Conservation (phyloP, 2,113 vertebrate species). For the Andinoacara biseriatus region DNA sequence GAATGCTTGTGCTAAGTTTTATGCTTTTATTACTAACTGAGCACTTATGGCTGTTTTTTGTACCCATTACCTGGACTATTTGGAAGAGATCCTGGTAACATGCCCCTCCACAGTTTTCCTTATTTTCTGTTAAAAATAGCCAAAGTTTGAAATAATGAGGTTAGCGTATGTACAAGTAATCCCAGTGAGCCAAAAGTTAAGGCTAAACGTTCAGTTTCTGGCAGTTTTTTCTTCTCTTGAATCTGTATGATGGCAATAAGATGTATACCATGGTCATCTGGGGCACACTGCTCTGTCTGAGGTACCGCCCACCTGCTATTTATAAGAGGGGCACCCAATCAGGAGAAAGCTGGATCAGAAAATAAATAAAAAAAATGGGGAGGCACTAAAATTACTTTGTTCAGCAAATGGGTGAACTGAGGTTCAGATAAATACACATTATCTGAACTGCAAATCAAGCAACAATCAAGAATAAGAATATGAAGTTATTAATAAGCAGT, state of each 20-base stretch:
- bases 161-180: neutral
- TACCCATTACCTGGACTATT: neutral
- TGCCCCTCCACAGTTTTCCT: neutral
- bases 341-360: neutral
- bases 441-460: neutral
- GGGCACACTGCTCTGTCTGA: neutral
- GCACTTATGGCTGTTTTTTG: neutral
- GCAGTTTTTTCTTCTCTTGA: neutral
- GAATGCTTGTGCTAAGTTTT: neutral
- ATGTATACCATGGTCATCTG: neutral
- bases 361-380: neutral
- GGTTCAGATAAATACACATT: neutral
- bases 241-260: neutral
- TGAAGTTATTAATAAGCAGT: neutral
- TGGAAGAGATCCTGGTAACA: neutral
- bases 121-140: neutral
- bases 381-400: neutral
- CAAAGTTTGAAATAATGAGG: neutral
- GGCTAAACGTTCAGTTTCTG: neutral
- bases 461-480: neutral
- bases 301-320: neutral
- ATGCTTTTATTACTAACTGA: neutral
- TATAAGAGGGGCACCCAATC: neutral
- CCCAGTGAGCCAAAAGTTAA: neutral
- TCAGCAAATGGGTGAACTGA: neutral